phyloP scores from a whole-genome alignment of 2,888 invertebrate genomes.

The Tanypteryx hageni region DNA sequence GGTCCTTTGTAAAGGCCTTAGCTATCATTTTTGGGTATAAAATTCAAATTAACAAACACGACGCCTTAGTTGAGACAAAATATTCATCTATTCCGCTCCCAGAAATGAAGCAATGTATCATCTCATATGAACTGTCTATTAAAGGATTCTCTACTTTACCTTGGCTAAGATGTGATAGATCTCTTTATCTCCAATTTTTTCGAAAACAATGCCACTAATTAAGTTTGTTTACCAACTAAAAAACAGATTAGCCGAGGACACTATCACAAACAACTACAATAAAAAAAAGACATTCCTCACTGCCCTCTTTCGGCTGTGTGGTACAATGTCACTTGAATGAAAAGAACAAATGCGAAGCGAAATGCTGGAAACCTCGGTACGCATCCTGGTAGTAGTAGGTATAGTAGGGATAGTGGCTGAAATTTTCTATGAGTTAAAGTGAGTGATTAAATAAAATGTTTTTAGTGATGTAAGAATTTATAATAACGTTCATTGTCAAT shows the following conservation, averaged over 20 bases:
- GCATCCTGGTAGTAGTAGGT: background rate
- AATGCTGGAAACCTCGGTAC: background rate
- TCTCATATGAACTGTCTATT: background rate
- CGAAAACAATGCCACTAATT: background rate
- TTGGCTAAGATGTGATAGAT: background rate
- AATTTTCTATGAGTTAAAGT: background rate
- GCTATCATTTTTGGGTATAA: no score
- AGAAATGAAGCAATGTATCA: background rate
- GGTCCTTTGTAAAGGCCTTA: no score
- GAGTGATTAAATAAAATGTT: background rate
- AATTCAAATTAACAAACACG: no score
- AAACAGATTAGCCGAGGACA: background rate
- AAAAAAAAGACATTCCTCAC: constrained; percentile 4
- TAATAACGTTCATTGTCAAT: background rate
- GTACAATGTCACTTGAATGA: background rate
- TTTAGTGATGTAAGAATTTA: background rate
- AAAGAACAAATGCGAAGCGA: background rate
- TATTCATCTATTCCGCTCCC: background rate
- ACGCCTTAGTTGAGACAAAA: background rate
- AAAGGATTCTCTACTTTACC: constrained; percentile 42
- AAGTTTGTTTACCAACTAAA: background rate
- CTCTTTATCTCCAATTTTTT: background rate
- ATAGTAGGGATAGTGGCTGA: background rate
- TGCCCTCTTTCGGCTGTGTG: constrained; percentile 18
- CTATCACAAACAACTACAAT: constrained; percentile 13